Evolutionary conservation across 1,140 invertebrate genomes (phyloP).

Genomic region (Polypedilum vanderplanki): DNA sequence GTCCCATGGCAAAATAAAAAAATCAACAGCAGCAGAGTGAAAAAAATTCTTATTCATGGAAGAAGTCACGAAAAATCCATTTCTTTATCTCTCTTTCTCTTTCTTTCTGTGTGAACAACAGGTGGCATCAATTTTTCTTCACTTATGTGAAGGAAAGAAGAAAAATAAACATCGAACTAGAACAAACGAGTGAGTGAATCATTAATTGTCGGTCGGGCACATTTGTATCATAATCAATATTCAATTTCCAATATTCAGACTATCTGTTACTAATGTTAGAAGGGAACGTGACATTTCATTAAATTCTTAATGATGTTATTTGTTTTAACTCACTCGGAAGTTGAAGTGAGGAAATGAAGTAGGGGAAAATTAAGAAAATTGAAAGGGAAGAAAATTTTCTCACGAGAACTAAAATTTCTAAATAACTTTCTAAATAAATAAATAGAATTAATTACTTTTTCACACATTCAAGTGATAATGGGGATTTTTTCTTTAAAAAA

Average conservation of each 20-base stretch:
- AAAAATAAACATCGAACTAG: constrained; percentile 9
- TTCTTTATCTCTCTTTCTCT: background rate
- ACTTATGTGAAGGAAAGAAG: background rate
- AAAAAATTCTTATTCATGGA: background rate
- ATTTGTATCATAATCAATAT: background rate
- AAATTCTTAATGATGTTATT: background rate
- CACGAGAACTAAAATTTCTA: background rate
- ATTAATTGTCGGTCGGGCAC: background rate
- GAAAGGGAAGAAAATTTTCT: background rate
- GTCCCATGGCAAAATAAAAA: constrained; percentile 9
- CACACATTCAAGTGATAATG: too few species aligned
- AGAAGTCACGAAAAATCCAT: constrained; percentile 25
- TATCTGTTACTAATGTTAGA: background rate
- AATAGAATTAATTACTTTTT: background rate
- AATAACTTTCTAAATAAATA: background rate
- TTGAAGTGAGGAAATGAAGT: background rate
- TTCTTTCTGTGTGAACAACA: constrained; percentile 21
- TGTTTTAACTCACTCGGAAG: background rate
- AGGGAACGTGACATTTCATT: constrained; percentile 23
- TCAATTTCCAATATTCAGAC: background rate
- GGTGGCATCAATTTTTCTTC: constrained; percentile 24
- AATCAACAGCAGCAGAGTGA: background rate
- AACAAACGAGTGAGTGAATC: background rate
- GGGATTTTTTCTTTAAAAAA: too few species aligned
- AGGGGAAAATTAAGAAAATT: background rate